These are phyloP conservation scores for Protosalanx chinensis DNA, from an alignment of 2,797 vertebrate species.

Conservation along the genomic window DNA sequence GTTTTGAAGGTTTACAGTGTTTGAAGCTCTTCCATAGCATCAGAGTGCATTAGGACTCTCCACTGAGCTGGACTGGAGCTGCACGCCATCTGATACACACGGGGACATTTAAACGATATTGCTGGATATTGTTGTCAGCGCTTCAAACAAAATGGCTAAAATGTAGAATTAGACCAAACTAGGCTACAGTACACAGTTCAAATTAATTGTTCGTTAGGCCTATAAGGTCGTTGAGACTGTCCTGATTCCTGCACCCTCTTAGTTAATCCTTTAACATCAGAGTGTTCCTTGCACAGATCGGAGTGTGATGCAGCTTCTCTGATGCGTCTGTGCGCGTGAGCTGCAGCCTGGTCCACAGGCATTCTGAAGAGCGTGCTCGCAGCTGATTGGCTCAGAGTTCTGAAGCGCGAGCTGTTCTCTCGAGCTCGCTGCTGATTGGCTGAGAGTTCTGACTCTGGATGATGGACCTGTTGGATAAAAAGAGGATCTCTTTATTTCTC, in stretches of 20 bases:
- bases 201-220: too few species aligned
- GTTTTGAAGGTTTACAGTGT: conserved; percentile 58
- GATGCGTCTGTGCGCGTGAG: background rate
- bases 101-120: too few species aligned
- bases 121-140: too few species aligned
- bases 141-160: background rate
- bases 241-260: too few species aligned
- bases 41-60: conserved; percentile 44
- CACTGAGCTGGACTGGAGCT: conserved; percentile 36
- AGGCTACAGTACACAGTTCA: too few species aligned
- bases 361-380: conserved; percentile 82
- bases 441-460: conserved; percentile 85
- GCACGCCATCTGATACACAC: conserved; percentile 35
- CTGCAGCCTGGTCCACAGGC: conserved; percentile 70
- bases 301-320: conserved; percentile 21
- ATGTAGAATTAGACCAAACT: background rate
- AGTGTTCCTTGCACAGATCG: conserved; percentile 9
- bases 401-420: conserved; percentile 49
- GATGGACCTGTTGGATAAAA: conserved; percentile 98
- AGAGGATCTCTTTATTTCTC: conserved; percentile 77
- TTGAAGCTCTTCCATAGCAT: conserved; percentile 64
- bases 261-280: conserved; percentile 30
- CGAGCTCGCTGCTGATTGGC: conserved; percentile 75
- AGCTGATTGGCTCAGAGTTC: conserved; percentile 91
- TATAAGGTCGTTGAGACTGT: too few species aligned